phyloP scores from a whole-genome alignment of 1,140 invertebrate genomes.

The Holotrichia oblita region DNA sequence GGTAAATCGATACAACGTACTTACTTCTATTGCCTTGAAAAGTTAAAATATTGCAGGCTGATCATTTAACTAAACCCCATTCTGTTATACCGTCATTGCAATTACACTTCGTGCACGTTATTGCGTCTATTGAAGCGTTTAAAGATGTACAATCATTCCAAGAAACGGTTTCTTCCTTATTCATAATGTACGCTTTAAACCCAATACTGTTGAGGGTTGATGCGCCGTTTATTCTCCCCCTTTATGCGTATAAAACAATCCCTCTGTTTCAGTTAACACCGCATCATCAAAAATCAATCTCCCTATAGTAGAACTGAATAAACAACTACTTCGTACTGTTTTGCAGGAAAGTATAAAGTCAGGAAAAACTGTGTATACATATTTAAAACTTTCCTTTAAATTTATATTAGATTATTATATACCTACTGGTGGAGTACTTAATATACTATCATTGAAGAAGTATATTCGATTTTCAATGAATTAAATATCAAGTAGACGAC shows the following conservation, averaged over 20 bases:
- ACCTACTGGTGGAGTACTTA: no score
- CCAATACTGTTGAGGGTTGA: conserved; percentile 42
- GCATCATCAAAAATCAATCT: conserved; percentile 40
- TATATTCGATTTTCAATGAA: no score
- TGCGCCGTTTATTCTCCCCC: conserved; percentile 40
- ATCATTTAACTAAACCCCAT: no score
- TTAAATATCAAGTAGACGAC: no score
- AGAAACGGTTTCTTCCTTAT: conserved; percentile 40
- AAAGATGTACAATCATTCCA: conserved; percentile 8
- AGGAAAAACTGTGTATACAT: neutral
- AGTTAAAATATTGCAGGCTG: no score
- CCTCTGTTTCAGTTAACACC: conserved; percentile 39
- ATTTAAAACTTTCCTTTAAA: no score
- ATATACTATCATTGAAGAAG: no score
- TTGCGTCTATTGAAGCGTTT: neutral
- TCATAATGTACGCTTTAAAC: conserved; percentile 45
- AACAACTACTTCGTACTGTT: neutral
- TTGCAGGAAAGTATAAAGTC: neutral
- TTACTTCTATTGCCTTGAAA: no score
- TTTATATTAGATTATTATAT: no score
- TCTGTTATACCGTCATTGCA: no score
- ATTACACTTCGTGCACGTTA: neutral
- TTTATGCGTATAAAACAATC: conserved; percentile 34
- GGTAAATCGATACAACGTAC: no score
- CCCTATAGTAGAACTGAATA: neutral